Evolutionary conservation across 2,797 vertebrate species (phyloP), one percentile per base, ranked within the genome.

Genomic region (Nannoperca obscura): DNA sequence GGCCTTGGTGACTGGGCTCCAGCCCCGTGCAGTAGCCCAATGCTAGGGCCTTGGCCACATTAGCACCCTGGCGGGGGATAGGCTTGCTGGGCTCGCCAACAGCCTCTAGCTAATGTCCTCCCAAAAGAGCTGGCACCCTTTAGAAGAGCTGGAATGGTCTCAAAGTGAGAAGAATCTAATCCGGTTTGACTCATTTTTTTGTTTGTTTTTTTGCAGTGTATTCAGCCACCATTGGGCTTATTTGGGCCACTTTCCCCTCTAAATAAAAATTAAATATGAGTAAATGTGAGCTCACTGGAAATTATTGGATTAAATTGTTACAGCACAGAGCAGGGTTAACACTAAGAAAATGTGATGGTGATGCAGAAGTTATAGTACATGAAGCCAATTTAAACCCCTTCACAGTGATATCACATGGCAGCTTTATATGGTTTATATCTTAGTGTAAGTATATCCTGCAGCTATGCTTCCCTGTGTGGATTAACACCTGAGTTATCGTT

Each of bases 121-220:
- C 91, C 88, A 79, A 78, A 80, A 79, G 85, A 86, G 78, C 80
- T 92, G 91, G 88, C 90, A 84, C 85, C 84, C 82, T 76, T 74
- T 74, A 46, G 79, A 87, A 9, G 69, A 90, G 85, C 86, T 92
- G 92, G 92, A 90, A 93, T 72, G 67, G 74, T 70, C 90, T 87
- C 90, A 92, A 89, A 93, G 89, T 86, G 86, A 71, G 67, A 85
- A 86, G 67, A 74, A 82, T 87, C 82, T 89, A 93, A 92, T 93
- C 89, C 85, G 5, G 81, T 89, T 88, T 86, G 80, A 87, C 71
- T 84, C 44, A 12, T 42, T 52, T 69, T 69, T 74, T 36, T 36
- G 9, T 1, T 36, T 36, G 9, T 36, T 47, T 52, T 47, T 34
- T 40, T 44, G 46, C 47, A 36, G 59, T 70, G 65, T 91, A 76